Percentiles rank a stretch among this genome's conserved stretches.
phyloP scores from a whole-genome alignment of 2,797 vertebrate species.

The Sparus aurata region DNA sequence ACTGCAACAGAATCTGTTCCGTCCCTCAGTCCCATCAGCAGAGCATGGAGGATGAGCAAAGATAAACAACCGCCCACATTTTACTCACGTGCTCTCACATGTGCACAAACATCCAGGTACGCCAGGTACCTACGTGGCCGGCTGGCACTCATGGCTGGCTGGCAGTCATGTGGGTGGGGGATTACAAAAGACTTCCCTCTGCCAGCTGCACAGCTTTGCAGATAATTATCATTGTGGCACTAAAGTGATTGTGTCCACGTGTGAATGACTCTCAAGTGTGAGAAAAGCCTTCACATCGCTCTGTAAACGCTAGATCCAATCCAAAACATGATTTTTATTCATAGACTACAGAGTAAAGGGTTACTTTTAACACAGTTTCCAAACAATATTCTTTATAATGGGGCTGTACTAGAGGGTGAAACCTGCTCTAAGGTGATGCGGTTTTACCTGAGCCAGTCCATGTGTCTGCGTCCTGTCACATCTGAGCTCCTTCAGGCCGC shows the following conservation, averaged over 20 bases:
- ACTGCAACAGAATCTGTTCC: background rate
- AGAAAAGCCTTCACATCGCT: background rate
- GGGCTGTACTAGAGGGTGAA: background rate
- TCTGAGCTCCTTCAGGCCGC: conserved; percentile 39
- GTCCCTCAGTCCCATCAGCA: conserved; percentile 12
- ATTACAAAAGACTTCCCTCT: conserved; percentile 55
- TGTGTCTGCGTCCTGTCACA: conserved; percentile 47
- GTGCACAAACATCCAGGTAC: conserved; percentile 44
- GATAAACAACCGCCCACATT: background rate
- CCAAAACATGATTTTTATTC: background rate
- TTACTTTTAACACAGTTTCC: background rate
- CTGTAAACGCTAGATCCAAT: background rate
- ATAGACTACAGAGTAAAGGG: background rate
- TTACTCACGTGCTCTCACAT: conserved; percentile 34
- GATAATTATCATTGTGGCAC: conserved; percentile 49
- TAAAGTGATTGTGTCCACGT: conserved; percentile 38
- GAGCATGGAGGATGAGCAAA: background rate
- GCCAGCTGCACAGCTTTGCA: conserved; percentile 53
- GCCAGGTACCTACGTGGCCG: conserved; percentile 22
- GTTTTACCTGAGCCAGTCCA: conserved; percentile 71
- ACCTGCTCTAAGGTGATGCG: background rate
- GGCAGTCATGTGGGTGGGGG: conserved; percentile 32
- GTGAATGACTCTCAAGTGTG: conserved; percentile 3
- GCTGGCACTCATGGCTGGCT: conserved; percentile 33
- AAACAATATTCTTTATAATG: background rate